A percentile compares a stretch with the other conserved stretches of the same genome.
Evolutionary conservation across 1,140 invertebrate species (phyloP).

Genomic region (Leptopilina boulardi): DNA sequence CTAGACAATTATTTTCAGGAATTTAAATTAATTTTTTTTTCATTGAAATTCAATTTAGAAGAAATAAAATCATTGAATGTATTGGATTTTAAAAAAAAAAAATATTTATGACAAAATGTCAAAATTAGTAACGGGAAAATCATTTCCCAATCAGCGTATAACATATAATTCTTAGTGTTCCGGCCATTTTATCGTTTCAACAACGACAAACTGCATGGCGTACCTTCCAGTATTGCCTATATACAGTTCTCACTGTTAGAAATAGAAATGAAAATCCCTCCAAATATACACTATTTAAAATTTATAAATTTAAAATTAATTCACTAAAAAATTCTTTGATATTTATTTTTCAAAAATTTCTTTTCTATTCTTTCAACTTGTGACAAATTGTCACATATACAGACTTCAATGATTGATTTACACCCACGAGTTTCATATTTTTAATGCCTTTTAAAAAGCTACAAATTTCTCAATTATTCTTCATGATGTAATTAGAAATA

Average conservation of each 20-base stretch:
- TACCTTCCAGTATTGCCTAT: conserved; percentile 45
- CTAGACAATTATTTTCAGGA: not conserved
- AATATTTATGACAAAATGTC: too few relatives aligned
- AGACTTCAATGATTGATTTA: not conserved
- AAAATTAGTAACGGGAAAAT: conserved; percentile 19
- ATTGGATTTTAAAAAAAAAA: too few relatives aligned
- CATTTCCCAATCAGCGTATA: conserved; percentile 24
- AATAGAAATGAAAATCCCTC: not conserved
- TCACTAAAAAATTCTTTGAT: too few relatives aligned
- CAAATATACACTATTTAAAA: too few relatives aligned
- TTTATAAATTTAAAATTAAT: too few relatives aligned
- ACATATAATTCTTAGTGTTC: conserved; percentile 50
- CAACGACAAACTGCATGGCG: conserved; percentile 52
- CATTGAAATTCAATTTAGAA: too few relatives aligned
- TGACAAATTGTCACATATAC: too few relatives aligned
- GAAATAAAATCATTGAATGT: too few relatives aligned
- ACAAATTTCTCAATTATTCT: too few relatives aligned
- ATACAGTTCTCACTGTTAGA: conserved; percentile 23
- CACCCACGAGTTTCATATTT: not conserved
- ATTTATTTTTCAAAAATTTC: not conserved
- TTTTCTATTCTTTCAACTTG: too few relatives aligned
- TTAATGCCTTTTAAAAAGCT: not conserved
- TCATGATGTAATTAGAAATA: too few relatives aligned
- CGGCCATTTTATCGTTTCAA: conserved; percentile 65
- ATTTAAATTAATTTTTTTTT: too few relatives aligned